These are phyloP conservation scores for Chaitophorus viminalis DNA, from an alignment of 2,888 invertebrate genomes.

Conservation along the genomic window DNA sequence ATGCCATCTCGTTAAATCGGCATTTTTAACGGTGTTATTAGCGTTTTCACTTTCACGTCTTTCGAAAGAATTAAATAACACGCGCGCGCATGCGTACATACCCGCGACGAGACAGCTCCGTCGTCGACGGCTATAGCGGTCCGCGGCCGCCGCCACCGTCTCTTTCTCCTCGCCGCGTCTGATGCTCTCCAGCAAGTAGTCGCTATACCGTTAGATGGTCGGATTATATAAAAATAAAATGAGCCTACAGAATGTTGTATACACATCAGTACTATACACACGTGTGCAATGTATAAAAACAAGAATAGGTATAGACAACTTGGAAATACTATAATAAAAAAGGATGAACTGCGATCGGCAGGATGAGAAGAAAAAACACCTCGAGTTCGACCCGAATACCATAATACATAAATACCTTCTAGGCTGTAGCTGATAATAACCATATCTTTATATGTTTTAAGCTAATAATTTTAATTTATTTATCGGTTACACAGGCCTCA, in stretches of 20 bases:
- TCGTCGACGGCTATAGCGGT: conserved; percentile 23
- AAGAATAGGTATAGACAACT: no score
- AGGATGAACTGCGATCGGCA: background rate
- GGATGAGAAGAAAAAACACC: background rate
- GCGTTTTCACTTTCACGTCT: conserved; percentile 62
- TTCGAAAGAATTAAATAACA: conserved; percentile 61
- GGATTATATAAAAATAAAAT: conserved; percentile 27
- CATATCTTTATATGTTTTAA: background rate
- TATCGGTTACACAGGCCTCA: background rate
- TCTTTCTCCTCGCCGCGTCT: conserved; percentile 45
- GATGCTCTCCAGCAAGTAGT: background rate
- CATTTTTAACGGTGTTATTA: conserved; percentile 62
- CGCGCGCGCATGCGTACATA: conserved; percentile 5
- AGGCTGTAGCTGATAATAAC: background rate
- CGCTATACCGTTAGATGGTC: conserved; percentile 47
- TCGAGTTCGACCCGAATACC: background rate
- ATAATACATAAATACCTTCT: background rate
- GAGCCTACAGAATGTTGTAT: background rate
- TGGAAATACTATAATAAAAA: no score
- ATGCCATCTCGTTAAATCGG: conserved; percentile 56
- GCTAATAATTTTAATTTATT: background rate
- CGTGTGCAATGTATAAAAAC: no score
- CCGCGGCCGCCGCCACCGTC: background rate
- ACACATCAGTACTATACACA: background rate
- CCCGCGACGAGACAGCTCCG: conserved; percentile 35